These are phyloP conservation scores for Narcine bancroftii DNA, from an alignment of 2,113 vertebrate genomes.

Conservation along the genomic window DNA sequence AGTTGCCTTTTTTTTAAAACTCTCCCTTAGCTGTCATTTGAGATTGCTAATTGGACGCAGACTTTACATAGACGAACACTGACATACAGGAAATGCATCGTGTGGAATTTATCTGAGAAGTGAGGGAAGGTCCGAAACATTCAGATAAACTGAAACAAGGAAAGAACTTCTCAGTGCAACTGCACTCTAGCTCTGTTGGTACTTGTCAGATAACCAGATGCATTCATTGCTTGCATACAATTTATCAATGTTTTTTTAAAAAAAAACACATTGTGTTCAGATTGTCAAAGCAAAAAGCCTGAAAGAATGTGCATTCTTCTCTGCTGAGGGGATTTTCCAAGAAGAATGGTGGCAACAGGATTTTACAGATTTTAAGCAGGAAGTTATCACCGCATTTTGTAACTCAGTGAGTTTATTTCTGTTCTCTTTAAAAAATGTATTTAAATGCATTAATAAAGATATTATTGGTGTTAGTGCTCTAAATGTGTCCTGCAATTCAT, in stretches of 20 bases:
- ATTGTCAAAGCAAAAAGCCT: not conserved
- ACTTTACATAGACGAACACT: constrained; percentile 17
- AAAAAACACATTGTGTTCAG: not conserved
- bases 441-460: not conserved
- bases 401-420: constrained; percentile 14
- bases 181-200: not conserved
- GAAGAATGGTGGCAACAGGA: not conserved
- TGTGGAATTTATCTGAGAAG: constrained; percentile 8
- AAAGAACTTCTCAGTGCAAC: not conserved
- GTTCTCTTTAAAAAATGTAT: not conserved
- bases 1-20: not conserved
- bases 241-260: constrained; percentile 16
- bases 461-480: not conserved
- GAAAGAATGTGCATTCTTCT: not conserved
- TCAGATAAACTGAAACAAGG: not conserved
- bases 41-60: constrained; percentile 33
- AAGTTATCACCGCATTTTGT: constrained; percentile 22
- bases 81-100: constrained; percentile 32
- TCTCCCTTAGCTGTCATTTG: constrained; percentile 7
- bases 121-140: constrained; percentile 14
- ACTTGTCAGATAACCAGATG: not conserved
- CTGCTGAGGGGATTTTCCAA: not conserved
- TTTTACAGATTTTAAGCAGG: constrained; percentile 21
- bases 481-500: not conserved
- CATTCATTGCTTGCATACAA: not conserved